Evolutionary conservation across 2,888 invertebrate species (phyloP).

Genomic region (Cybosia mesomella): DNA sequence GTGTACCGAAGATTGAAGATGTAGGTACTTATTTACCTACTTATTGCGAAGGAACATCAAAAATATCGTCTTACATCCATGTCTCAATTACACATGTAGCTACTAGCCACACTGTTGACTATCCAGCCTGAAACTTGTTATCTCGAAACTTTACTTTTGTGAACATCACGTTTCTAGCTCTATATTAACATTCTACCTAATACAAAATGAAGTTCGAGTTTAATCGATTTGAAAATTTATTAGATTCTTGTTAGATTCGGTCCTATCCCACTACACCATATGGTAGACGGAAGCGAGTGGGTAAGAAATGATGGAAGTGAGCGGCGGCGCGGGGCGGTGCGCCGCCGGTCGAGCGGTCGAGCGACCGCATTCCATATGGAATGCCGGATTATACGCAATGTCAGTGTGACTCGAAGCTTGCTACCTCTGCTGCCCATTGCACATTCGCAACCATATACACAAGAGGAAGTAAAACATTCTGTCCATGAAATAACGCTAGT

Average conservation of each 20-base stretch:
- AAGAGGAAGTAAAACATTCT: constrained; percentile 27
- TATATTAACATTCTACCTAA: constrained; percentile 18
- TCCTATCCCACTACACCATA: constrained; percentile 80
- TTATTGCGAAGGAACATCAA: constrained; percentile 48
- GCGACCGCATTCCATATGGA: constrained; percentile 86
- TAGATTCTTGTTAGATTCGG: constrained; percentile 75
- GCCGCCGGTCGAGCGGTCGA: constrained; percentile 74
- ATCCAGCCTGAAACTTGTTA: constrained; percentile 38
- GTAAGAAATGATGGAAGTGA: constrained; percentile 82
- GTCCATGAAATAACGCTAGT: constrained; percentile 24
- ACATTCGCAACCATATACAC: constrained; percentile 64
- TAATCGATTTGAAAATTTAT: constrained; percentile 43
- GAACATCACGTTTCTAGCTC: constrained; percentile 22
- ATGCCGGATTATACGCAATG: constrained; percentile 86
- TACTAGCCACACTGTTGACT: constrained; percentile 5
- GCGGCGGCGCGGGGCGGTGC: constrained; percentile 74
- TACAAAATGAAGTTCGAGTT: not conserved
- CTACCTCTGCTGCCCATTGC: constrained; percentile 60
- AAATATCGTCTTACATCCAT: constrained; percentile 23
- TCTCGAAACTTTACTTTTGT: constrained; percentile 29
- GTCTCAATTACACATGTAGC: constrained; percentile 16
- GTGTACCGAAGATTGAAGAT: constrained; percentile 61
- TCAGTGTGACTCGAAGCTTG: constrained; percentile 79
- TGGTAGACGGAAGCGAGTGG: constrained; percentile 79
- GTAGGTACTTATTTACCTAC: constrained; percentile 28